A percentile compares a stretch with the other conserved stretches of the same genome.
Evolutionary conservation across 2,888 invertebrate genomes (phyloP).

Genomic region (Phragmatobia fuliginosa): DNA sequence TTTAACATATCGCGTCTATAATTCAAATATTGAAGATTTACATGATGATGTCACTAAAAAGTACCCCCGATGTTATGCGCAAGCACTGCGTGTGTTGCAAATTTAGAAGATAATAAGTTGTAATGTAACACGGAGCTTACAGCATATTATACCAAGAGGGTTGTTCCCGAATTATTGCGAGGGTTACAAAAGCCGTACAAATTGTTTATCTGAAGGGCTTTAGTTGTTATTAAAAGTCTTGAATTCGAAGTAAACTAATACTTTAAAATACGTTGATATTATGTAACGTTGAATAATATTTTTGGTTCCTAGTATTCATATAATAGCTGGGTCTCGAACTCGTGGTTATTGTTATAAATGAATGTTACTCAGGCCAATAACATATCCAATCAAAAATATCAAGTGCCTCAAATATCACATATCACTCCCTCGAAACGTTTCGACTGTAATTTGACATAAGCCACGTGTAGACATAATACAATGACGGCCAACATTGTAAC

Average conservation of each 20-base stretch:
- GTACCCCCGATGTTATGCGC: not conserved
- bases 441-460: constrained; percentile 53
- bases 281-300: not conserved
- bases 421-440: constrained; percentile 38
- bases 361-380: not conserved
- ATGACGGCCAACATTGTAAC: constrained; percentile 50
- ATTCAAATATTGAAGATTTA: not conserved
- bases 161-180: not conserved
- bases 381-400: not conserved
- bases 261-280: not conserved
- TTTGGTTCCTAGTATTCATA: too few species aligned
- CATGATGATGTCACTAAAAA: constrained; percentile 1
- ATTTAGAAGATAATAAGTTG: constrained; percentile 22
- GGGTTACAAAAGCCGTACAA: constrained; percentile 13
- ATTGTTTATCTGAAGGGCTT: constrained; percentile 14
- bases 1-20: not conserved
- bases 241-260: not conserved
- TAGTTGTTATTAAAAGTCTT: not conserved
- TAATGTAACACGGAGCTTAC: constrained; percentile 16
- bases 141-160: constrained; percentile 6
- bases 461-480: constrained; percentile 52
- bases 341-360: not conserved
- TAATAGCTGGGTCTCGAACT: too few species aligned
- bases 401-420: constrained; percentile 22
- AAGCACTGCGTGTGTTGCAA: constrained; percentile 15